These are phyloP conservation scores for Tetraneura akinire DNA, from an alignment of 1,140 invertebrate genomes.

Conservation along the genomic window DNA sequence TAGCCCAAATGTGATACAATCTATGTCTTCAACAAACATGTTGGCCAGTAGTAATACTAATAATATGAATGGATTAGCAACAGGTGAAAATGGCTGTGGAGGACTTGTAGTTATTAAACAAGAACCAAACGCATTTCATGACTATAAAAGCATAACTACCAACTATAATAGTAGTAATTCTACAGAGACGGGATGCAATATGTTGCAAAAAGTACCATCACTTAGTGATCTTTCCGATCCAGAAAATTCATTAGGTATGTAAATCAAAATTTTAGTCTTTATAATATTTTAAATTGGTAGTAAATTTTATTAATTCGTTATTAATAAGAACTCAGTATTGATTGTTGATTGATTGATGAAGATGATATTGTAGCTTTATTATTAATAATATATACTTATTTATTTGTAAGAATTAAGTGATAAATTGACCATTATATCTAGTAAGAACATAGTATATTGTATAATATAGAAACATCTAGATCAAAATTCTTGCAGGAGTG, in stretches of 20 bases:
- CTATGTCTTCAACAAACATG: conserved; percentile 14
- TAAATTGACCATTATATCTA: too few relatives aligned
- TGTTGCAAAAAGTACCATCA: conserved; percentile 75
- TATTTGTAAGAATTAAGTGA: too few relatives aligned
- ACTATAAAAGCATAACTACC: conserved; percentile 3
- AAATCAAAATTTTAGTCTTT: background rate
- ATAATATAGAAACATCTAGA: too few relatives aligned
- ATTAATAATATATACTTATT: too few relatives aligned
- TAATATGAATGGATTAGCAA: conserved; percentile 8
- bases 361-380: too few relatives aligned
- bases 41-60: background rate
- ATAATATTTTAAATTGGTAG: background rate
- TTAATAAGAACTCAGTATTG: background rate
- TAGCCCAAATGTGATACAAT: conserved; percentile 24
- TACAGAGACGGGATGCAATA: conserved; percentile 64
- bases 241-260: conserved; percentile 81
- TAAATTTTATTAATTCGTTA: too few relatives aligned
- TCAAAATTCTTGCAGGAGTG: too few relatives aligned
- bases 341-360: too few relatives aligned
- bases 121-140: conserved; percentile 14
- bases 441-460: too few relatives aligned
- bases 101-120: conserved; percentile 29
- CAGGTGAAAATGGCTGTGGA: background rate
- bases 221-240: conserved; percentile 80
- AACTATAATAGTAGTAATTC: conserved; percentile 43